Percentiles rank a stretch among this genome's conserved stretches.
phyloP scores from a whole-genome alignment of 2,797 vertebrate species.

The Zenarchopterus dispar region DNA sequence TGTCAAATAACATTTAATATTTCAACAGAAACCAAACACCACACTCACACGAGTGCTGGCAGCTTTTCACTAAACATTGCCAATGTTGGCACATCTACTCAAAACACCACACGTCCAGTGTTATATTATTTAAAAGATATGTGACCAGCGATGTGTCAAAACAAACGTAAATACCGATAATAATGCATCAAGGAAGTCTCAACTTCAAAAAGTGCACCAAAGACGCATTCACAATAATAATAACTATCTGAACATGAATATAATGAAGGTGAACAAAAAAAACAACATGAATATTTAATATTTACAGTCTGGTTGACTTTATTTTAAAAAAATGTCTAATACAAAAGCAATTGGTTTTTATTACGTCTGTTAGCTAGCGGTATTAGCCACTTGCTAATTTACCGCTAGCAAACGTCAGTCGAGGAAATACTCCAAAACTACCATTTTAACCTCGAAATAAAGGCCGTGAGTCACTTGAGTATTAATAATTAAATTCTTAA shows the following conservation, averaged over 20 bases:
- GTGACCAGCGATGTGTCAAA: neutral
- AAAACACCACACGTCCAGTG: neutral
- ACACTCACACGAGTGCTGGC: slow-evolving; percentile 12
- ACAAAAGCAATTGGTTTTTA: neutral
- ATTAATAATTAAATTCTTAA: rapidly evolving
- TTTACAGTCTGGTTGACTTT: neutral
- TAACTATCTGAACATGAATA: neutral
- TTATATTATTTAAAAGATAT: neutral
- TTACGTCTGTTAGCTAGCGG: neutral
- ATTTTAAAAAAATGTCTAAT: too few species aligned
- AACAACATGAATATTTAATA: rapidly evolving
- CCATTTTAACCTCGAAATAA: slow-evolving; percentile 44
- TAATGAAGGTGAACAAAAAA: neutral
- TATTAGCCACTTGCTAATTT: slow-evolving; percentile 55
- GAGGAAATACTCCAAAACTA: slow-evolving; percentile 36
- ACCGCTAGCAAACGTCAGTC: slow-evolving; percentile 13
- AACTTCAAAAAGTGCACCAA: neutral
- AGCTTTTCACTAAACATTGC: slow-evolving; percentile 7
- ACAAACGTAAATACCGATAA: slow-evolving; percentile 21
- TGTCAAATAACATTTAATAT: slow-evolving; percentile 46
- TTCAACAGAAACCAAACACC: slow-evolving; percentile 52
- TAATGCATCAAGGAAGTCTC: neutral
- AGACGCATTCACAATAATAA: too few species aligned
- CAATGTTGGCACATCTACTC: neutral
- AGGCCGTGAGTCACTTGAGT: neutral